Conservation (phyloP, 2,888 invertebrate species). For the Drosophila nr. perissopoda region DNA sequence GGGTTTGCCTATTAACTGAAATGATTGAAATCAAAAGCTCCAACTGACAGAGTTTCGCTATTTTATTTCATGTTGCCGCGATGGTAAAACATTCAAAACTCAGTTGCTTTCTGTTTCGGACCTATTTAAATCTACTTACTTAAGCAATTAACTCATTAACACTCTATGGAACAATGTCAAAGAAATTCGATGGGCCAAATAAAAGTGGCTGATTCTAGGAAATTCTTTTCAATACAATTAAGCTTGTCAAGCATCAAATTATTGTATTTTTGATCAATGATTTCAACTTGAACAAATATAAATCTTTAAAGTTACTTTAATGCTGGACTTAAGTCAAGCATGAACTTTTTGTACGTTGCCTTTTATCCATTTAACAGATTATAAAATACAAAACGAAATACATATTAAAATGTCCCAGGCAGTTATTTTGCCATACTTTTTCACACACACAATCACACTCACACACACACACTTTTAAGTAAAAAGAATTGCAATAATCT, state of each 20-base stretch:
- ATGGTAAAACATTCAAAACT: not conserved
- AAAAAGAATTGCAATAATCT: constrained; percentile 47
- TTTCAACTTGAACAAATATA: not conserved
- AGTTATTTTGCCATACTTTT: not conserved
- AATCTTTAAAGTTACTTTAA: not conserved
- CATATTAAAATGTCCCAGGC: not conserved
- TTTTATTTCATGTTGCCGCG: not conserved
- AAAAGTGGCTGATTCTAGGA: not conserved
- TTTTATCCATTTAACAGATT: not conserved
- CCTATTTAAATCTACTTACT: constrained; percentile 22
- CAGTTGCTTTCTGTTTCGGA: not conserved
- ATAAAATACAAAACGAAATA: not conserved
- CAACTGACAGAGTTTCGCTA: constrained; percentile 1
- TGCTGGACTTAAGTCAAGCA: too few species aligned
- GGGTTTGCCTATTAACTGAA: not conserved
- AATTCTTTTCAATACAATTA: not conserved
- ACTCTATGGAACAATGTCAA: not conserved
- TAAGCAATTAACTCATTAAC: constrained; percentile 19
- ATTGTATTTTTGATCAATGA: not conserved
- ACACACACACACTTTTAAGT: not conserved
- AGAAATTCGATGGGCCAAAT: not conserved
- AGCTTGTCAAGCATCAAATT: not conserved
- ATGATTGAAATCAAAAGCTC: not conserved
- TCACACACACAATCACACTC: not conserved
- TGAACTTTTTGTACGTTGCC: not conserved